A percentile compares a stretch with the other conserved stretches of the same genome.
phyloP scores from a whole-genome alignment of 2,113 vertebrate genomes.

The Plecotus auritus region DNA sequence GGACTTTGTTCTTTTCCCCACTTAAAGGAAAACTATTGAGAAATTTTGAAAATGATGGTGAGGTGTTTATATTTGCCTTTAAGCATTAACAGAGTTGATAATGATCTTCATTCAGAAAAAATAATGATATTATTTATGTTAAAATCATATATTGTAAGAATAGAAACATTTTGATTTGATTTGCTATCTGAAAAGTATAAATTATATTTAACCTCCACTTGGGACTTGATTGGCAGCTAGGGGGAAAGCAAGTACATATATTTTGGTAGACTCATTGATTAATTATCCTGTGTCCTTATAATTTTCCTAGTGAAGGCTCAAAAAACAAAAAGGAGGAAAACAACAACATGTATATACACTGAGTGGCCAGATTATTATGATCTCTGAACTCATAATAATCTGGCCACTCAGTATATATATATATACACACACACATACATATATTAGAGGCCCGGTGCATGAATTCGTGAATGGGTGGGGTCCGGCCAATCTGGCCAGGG shows the following conservation, averaged over 20 bases:
- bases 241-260: not conserved
- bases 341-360: too few species aligned
- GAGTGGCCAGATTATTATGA: too few species aligned
- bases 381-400: too few species aligned
- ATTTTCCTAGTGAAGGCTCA: not conserved
- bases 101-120: not conserved
- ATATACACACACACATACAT: too few species aligned
- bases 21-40: not conserved
- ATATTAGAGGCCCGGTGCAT: too few species aligned
- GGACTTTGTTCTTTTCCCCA: not conserved
- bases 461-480: too few species aligned
- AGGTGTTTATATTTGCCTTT: not conserved
- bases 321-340: not conserved
- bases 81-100: not conserved
- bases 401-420: too few species aligned
- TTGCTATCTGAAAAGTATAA: not conserved
- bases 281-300: not conserved
- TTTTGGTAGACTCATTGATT: not conserved
- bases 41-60: not conserved
- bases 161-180: not conserved
- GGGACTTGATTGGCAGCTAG: not conserved
- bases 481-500: too few species aligned
- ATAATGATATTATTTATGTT: not conserved
- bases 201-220: not conserved
- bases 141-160: not conserved